These are phyloP conservation scores for Bombus polaris DNA, from an alignment of 1,140 invertebrate species.

Conservation along the genomic window DNA sequence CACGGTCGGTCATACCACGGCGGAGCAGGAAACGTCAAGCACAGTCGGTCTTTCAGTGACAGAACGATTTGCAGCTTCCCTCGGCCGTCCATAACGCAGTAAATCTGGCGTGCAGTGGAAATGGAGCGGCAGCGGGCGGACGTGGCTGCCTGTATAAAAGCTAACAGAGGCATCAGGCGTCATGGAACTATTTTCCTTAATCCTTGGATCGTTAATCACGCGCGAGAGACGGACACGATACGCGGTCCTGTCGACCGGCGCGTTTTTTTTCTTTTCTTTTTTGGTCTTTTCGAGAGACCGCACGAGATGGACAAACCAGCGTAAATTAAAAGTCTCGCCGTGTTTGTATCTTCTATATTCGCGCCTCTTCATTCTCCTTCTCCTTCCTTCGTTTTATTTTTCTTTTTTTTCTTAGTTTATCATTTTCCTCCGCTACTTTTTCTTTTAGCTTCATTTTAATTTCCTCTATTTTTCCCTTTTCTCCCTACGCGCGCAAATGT, in stretches of 20 bases:
- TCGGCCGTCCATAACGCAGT: conserved; percentile 43
- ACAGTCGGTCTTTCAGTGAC: conserved; percentile 45
- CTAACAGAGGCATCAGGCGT: conserved; percentile 64
- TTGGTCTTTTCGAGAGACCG: background rate
- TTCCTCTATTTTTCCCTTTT: background rate
- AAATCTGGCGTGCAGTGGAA: conserved; percentile 54
- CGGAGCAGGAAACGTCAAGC: conserved; percentile 44
- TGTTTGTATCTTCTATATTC: conserved; percentile 2
- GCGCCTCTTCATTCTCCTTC: background rate
- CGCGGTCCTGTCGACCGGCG: background rate
- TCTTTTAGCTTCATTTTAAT: too few relatives aligned
- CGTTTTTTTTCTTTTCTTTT: background rate
- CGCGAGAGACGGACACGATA: conserved; percentile 37
- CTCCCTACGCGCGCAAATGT: background rate
- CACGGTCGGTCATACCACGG: conserved; percentile 2
- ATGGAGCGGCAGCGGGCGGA: conserved; percentile 53
- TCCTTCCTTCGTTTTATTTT: background rate
- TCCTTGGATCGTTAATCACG: conserved; percentile 52
- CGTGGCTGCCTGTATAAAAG: conserved; percentile 51
- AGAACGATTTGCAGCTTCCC: conserved; percentile 54
- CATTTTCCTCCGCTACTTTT: background rate
- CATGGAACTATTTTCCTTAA: conserved; percentile 68
- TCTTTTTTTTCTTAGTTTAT: too few relatives aligned
- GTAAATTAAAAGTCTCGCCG: conserved; percentile 31
- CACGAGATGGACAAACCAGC: conserved; percentile 2